phyloP scores from a whole-genome alignment of 2,113 vertebrate species.

The Isichthys henryi region DNA sequence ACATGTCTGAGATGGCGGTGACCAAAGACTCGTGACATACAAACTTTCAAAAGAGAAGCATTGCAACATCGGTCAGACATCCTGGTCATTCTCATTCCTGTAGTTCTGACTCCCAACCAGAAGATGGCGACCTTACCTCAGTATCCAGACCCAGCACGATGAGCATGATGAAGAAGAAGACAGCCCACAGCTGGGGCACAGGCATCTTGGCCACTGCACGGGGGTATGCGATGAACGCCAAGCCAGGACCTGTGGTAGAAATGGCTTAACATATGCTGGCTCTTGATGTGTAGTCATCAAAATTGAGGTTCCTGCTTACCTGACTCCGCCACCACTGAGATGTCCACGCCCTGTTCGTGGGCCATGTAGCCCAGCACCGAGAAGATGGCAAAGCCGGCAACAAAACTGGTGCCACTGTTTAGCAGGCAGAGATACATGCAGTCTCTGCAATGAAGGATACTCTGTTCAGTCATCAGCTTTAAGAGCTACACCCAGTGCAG shows the following conservation, averaged over 20 bases:
- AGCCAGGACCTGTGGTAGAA: constrained; percentile 53
- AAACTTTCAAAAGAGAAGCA: constrained; percentile 45
- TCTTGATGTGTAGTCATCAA: background rate
- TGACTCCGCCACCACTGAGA: constrained; percentile 79
- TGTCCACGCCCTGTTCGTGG: constrained; percentile 70
- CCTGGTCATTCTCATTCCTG: background rate
- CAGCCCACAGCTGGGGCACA: constrained; percentile 63
- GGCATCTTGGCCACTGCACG: constrained; percentile 65
- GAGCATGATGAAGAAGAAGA: constrained; percentile 68
- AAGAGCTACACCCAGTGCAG: background rate
- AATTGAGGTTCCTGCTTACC: constrained; percentile 50
- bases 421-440: constrained; percentile 78
- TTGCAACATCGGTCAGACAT: background rate
- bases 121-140: constrained; percentile 44
- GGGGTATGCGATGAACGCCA: constrained; percentile 66
- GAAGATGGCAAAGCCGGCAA: constrained; percentile 88
- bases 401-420: constrained; percentile 84
- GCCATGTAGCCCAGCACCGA: constrained; percentile 86
- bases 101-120: background rate
- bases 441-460: constrained; percentile 61
- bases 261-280: background rate
- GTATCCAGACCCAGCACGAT: constrained; percentile 64
- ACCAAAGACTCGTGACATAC: constrained; percentile 58
- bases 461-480: background rate
- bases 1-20: constrained; percentile 60